phyloP scores from a whole-genome alignment of 2,888 invertebrate genomes.

The Gryllus longicercus region DNA sequence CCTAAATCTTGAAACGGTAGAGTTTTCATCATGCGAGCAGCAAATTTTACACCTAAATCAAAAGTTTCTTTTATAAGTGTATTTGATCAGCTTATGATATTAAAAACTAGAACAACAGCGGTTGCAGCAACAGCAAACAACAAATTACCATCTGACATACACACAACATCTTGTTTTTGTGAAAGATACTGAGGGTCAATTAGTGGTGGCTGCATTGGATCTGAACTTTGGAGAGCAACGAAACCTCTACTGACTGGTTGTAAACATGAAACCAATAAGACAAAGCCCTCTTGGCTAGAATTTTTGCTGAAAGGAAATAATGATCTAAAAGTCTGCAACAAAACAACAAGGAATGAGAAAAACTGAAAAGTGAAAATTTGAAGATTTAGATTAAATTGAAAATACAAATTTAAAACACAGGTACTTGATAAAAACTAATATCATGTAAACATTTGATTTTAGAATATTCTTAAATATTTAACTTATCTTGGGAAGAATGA shows the following conservation, averaged over 20 bases:
- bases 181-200: constrained; percentile 75
- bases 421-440: neutral
- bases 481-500: too few species aligned
- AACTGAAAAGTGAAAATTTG: neutral
- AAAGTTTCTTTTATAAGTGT: constrained; percentile 24
- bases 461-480: too few species aligned
- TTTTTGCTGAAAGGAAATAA: constrained; percentile 65
- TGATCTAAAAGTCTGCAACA: constrained; percentile 57
- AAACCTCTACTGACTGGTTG: constrained; percentile 70
- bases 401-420: constrained; percentile 18
- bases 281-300: constrained; percentile 63
- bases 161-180: constrained; percentile 58
- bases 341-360: constrained; percentile 26
- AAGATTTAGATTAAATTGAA: neutral
- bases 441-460: neutral
- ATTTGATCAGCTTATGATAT: neutral
- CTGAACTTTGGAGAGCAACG: constrained; percentile 56
- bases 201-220: constrained; percentile 59
- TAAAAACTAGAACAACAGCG: too few species aligned
- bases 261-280: constrained; percentile 62
- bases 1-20: constrained; percentile 58
- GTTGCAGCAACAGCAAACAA: neutral
- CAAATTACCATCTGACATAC: constrained; percentile 57
- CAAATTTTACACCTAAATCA: constrained; percentile 57
- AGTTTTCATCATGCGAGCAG: constrained; percentile 53